Base-by-base conservation (phyloP, 2,888 invertebrate genomes). In the Capitulum mitella region DNA sequence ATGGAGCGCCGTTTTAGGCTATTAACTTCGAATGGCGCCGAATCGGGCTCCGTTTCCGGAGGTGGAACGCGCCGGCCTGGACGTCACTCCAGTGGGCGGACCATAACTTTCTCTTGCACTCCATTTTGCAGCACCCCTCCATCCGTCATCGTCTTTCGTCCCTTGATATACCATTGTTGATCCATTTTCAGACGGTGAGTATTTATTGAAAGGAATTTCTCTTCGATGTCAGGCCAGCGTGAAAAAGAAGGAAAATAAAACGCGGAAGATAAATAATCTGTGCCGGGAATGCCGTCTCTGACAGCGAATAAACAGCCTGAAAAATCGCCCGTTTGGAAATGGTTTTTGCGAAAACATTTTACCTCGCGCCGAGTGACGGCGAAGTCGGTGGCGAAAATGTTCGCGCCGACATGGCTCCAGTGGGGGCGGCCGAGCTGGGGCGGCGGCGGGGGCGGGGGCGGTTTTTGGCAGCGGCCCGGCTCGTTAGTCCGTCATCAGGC, bases 191-290 rank as follows among this genome's bases (percentile, higher is more conserved):
- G 70, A 40, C 70, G 70, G 37, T 40, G 70, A 29, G 40, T 70
- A 70, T 70, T 70, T 70, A 70, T 70, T 70, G 70, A 12, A 40
- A 19, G 37, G 40, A 70, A 70, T 70, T 70, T 70, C 70, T 70
- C 70, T 70, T 26, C 70, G 70, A 70, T 70, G 70, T 70, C 70
- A 70, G 70, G 40, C 70, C 70, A 70, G 70, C 70, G 70, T 70
- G 70, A 70, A 70, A 70, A 70, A 70, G 70, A 70, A 70, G 70
- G 70, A 70, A 70, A 70, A 70, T 70, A 70, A 70, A 70, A 70
- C 70, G 70, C 70, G 26, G 37, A 37, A 70, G 70, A 70, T 70
- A 70, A 70, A 70, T 70, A 70, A 70, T 70, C 70, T 70, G 70
- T 70, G 70, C 70, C 40, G 70, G 70, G 70, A 70, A 70, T 70